Percentiles rank a stretch among this genome's conserved stretches.
Evolutionary conservation across 2,888 invertebrate species (phyloP).

Genomic region (Megamerina dolium): DNA sequence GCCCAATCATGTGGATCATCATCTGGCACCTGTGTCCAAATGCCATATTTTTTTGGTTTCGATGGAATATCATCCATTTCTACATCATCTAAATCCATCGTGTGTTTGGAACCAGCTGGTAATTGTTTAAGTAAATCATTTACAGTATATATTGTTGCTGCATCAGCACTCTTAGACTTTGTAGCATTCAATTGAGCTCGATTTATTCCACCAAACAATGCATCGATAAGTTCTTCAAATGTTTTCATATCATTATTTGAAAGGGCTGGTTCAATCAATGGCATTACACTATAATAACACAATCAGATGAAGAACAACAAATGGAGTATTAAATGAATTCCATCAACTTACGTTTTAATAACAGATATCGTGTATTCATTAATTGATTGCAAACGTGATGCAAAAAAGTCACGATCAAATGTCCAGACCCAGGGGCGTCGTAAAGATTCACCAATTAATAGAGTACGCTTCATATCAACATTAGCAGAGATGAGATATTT

Average conservation of each 20-base stretch:
- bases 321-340: background rate
- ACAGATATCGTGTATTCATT: constrained; percentile 34
- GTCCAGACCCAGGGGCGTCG: constrained; percentile 38
- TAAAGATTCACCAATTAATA: constrained; percentile 40
- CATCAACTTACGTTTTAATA: constrained; percentile 30
- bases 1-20: constrained; percentile 34
- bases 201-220: constrained; percentile 13
- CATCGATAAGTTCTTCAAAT: constrained; percentile 27
- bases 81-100: constrained; percentile 13
- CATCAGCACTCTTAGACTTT: constrained; percentile 6
- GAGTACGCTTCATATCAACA: constrained; percentile 32
- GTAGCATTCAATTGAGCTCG: constrained; percentile 3
- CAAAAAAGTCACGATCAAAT: constrained; percentile 34
- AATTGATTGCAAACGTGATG: constrained; percentile 26
- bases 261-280: constrained; percentile 34
- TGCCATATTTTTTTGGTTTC: constrained; percentile 24
- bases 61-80: background rate
- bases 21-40: too few species aligned
- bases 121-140: constrained; percentile 21
- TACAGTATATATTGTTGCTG: constrained; percentile 18
- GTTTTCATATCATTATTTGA: constrained; percentile 20
- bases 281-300: constrained; percentile 31
- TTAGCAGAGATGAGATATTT: constrained; percentile 32
- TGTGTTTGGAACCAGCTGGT: constrained; percentile 3
- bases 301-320: background rate